A percentile compares a stretch with the other conserved stretches of the same genome.
Conservation (phyloP, 2,888 invertebrate genomes). For the Xestobium rufovillosum region DNA sequence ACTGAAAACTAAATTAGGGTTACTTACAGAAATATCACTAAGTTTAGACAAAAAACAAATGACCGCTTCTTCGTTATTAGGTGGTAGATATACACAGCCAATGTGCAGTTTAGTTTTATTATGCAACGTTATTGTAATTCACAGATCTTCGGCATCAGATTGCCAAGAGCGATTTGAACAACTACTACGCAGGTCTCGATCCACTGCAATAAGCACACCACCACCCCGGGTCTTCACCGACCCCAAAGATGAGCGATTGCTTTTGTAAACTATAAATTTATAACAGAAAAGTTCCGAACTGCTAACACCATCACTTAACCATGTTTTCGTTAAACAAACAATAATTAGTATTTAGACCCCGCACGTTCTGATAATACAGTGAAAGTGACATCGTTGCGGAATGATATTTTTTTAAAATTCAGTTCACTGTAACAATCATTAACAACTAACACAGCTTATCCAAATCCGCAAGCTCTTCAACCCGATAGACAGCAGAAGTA, state of each 20-base stretch:
- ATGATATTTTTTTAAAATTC: slow-evolving; percentile 9
- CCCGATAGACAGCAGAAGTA: slow-evolving; percentile 11
- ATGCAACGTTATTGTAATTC: background rate
- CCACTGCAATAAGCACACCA: slow-evolving; percentile 12
- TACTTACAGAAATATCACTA: no score
- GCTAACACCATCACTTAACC: slow-evolving; percentile 3
- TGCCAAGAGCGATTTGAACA: no score
- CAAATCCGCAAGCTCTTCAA: slow-evolving; percentile 9
- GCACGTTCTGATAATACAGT: background rate
- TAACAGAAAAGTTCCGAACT: slow-evolving; percentile 10
- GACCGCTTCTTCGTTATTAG: no score
- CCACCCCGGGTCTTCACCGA: slow-evolving; percentile 10
- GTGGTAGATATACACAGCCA: no score
- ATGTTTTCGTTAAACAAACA: background rate
- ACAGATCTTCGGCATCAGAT: slow-evolving; percentile 1
- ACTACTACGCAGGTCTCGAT: no score
- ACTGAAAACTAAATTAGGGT: background rate
- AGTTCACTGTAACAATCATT: slow-evolving; percentile 9
- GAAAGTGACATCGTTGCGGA: slow-evolving; percentile 7
- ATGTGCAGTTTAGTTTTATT: background rate
- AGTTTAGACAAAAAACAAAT: no score
- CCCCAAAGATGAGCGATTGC: slow-evolving; percentile 11
- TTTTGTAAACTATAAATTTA: slow-evolving; percentile 11
- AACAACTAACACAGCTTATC: slow-evolving; percentile 10
- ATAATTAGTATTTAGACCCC: background rate